These are phyloP conservation scores for Bilobella aurantiaca DNA, from an alignment of 1,140 invertebrate species.

Conservation along the genomic window DNA sequence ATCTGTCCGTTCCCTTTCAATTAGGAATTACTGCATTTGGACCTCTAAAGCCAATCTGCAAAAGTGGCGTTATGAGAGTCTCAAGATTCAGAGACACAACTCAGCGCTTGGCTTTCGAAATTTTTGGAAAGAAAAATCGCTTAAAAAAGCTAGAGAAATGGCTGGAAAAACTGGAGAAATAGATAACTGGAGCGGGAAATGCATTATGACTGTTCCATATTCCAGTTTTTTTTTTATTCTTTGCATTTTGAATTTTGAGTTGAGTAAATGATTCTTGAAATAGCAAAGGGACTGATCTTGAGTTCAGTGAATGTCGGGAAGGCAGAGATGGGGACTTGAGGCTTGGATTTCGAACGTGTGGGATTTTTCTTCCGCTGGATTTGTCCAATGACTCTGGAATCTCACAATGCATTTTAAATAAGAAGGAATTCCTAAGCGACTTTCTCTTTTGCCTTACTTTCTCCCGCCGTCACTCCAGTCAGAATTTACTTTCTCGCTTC, in stretches of 20 bases:
- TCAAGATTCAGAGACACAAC: background rate
- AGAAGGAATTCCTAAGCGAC: background rate
- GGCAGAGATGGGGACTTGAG: no score
- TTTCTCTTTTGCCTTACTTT: background rate
- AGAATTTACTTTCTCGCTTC: no score
- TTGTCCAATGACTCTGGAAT: background rate
- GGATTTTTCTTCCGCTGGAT: background rate
- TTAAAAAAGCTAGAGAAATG: no score
- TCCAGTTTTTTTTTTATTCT: no score
- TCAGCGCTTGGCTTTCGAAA: background rate
- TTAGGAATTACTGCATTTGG: background rate
- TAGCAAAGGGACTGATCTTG: no score
- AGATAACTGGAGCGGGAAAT: no score
- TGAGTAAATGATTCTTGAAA: no score
- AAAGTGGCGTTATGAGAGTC: background rate
- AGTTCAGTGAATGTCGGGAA: no score
- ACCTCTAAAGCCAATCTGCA: background rate
- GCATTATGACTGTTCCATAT: no score
- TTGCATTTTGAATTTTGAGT: no score
- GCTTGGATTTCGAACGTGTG: background rate
- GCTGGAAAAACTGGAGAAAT: no score
- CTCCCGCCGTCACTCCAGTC: background rate
- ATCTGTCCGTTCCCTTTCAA: background rate
- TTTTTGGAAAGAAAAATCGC: background rate
- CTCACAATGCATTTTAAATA: background rate